Evolutionary conservation across 1,140 invertebrate genomes (phyloP).

Genomic region (Tachypleus tridentatus): DNA sequence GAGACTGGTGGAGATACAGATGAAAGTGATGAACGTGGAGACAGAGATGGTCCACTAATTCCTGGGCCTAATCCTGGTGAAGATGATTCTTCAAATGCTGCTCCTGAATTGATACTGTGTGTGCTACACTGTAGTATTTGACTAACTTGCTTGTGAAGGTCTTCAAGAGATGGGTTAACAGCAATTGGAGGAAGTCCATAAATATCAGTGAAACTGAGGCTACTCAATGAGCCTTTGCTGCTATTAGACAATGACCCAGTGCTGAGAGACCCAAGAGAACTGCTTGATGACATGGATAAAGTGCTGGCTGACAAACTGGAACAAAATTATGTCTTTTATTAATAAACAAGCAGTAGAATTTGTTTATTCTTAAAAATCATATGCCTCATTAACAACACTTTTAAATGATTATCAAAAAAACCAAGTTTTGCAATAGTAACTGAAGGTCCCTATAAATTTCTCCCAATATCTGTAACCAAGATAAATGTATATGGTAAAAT

Average conservation of each 20-base stretch:
- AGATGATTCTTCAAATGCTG: neutral
- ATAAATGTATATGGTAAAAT: too few relatives aligned
- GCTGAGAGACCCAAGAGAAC: constrained; percentile 79
- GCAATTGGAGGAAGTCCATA: constrained; percentile 71
- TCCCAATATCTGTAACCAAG: too few relatives aligned
- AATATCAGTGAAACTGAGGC: constrained; percentile 87
- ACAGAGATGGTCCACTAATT: constrained; percentile 42
- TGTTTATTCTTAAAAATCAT: too few relatives aligned
- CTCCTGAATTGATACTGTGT: constrained; percentile 4
- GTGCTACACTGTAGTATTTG: constrained; percentile 31
- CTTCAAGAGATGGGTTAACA: constrained; percentile 31
- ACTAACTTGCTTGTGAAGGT: constrained; percentile 30
- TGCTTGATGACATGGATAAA: constrained; percentile 83
- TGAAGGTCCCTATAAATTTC: too few relatives aligned
- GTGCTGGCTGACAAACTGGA: constrained; percentile 76
- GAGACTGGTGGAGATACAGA: constrained; percentile 74
- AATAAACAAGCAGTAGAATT: too few relatives aligned
- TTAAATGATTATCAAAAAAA: too few relatives aligned
- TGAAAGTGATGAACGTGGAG: constrained; percentile 68
- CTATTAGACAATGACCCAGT: constrained; percentile 48
- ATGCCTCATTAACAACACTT: too few relatives aligned
- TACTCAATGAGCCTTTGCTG: constrained; percentile 28
- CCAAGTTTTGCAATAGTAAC: too few relatives aligned
- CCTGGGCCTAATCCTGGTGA: too few relatives aligned
- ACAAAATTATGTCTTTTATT: too few relatives aligned